Evolutionary conservation across 2,113 vertebrate species (phyloP), one percentile per base, ranked within the genome.

Genomic region (Brachyhypopomus gauderio): DNA sequence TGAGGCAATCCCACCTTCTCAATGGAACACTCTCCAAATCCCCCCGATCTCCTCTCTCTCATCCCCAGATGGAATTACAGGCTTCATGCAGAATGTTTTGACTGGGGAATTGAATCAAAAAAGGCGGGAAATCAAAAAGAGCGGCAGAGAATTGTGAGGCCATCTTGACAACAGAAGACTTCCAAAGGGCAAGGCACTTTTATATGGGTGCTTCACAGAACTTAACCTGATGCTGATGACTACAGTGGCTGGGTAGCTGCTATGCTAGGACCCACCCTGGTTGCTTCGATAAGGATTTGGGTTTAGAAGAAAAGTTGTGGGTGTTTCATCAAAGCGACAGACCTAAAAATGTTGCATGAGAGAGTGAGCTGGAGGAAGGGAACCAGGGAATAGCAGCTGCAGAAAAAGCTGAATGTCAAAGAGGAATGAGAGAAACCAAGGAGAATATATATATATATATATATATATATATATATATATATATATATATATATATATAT

Each of bases 11-110:
- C 64, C 27, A 70, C 36, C 36, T 38, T n/a, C 66, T 22, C 66
- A 70, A 34, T 9, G 38, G 66, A 70, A 34, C 36, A 41, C 34
- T 38, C 19, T 36, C 23, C 66, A 70, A 70, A 70, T 70, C 66
- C 36, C 66, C 66, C 66, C 38, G 36, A 41, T 70, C 66, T 70
- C 9, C 36, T 70, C 36, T 9, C 30, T 34, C 66, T 70, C 66
- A 70, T 70, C 66, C 66, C 20, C 66, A 70, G 36, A 41, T 22
- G 66, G 36, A 70, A 70, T 70, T 70, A 70, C 66, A 70, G 36
- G 66, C 66, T 25, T 70, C 66, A 70, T 22, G 66, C 66, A 70
- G 34, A 3, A 20, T 0, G 7, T 70, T 38, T 41, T 70, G 34
- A 70, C 19, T 3, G 66, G 64, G 36, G 36, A 70, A 70, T n/a